Base-by-base conservation (phyloP, 2,888 invertebrate species). In the Cristatella mucedo region DNA sequence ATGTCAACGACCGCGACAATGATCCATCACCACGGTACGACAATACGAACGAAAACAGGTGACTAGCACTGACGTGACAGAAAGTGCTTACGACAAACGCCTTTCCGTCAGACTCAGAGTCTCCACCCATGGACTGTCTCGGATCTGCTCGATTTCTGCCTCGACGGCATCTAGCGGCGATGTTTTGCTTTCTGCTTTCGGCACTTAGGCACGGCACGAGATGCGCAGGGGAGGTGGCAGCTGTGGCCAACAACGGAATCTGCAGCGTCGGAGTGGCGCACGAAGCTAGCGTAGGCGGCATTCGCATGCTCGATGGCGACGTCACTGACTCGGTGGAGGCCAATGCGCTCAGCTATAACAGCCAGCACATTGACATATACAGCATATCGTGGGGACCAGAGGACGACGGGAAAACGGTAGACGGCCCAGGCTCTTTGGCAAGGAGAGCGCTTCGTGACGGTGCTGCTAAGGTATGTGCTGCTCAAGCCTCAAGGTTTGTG, bases 301-400 rank as follows among this genome's bases (percentile, higher is more conserved):
- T 93, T n/a, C 75, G 91, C 33, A 93, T 93, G 91, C 67, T 95
- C 55, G 91, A 93, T 57, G 93, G 93, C 21, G 89, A 95, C 66
- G 95, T 97, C 41, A 97, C 95, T 1, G 97, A 97, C 66, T 89
- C 89, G 0, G 93, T 97, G 7, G 97, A 97, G 69, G 93, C 95
- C 2, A 75, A 84, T 45, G 89, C 91, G 0, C 72, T 97, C 18
- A 83, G 87, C 52, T 74, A 89, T 41, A 87, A 89, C 66, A 83
- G 85, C 19, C 85, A 95, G 56, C 91, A 95, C 64, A 89, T 97
- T 49, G 89, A 97, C 67, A 89, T 97, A 53, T 97, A 95, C 70
- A 89, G 87, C 56, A 93, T 93, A 4, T 87, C 66, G 7, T 93
- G 91, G 91, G 93, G 93, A 2, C 93, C 93, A 1, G 93, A 95